Evolutionary conservation across 1,140 invertebrate species (phyloP), one percentile per base, ranked within the genome.

Genomic region (Lasioglossum baleicum): DNA sequence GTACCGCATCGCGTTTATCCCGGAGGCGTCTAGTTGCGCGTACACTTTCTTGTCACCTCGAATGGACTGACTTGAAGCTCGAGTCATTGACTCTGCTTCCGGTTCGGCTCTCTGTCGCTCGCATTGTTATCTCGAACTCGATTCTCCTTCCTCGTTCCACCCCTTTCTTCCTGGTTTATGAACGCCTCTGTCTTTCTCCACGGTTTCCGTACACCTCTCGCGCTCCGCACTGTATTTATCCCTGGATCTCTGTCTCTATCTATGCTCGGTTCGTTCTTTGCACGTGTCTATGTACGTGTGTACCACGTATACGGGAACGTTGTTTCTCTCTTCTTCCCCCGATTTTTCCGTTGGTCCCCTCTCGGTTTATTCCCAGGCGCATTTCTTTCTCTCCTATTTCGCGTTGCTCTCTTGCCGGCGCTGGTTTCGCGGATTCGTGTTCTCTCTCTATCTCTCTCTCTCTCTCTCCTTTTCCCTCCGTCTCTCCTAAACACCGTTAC

Each of bases 61-160:
- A 83, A 87, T 68, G 86, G 84, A 84, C 80, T 82, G 81, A 83
- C 82, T 86, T 71, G 74, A 35, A 66, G 72, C 78, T 74, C 87
- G 89, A 91, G 90, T 90, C 90, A 92, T 90, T 91, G 90, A 92
- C 90, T 91, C 78, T 58, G 83, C 86, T 90, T 92, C 91, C 91
- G 90, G 91, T 89, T 84, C 80, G 85, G 63, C 65, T 88, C 87
- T 84, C 78, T 81, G 84, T 90, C 87, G 82, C 78, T 87, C 86
- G 78, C 80, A 87, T 89, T 89, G 85, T 89, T 88, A 88, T 86
- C 86, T 78, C 66, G 56, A 70, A 74, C 72, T 6, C 7, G 71
- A 72, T 76, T 85, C 76, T 83, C 75, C 81, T 86, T 77, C 86
- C 78, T 81, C 84, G 70, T 77, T 65, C 79, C 73, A 61, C 65